Evolutionary conservation across 2,113 vertebrate genomes (phyloP).

Genomic region (Mesembrinibis cayennensis): DNA sequence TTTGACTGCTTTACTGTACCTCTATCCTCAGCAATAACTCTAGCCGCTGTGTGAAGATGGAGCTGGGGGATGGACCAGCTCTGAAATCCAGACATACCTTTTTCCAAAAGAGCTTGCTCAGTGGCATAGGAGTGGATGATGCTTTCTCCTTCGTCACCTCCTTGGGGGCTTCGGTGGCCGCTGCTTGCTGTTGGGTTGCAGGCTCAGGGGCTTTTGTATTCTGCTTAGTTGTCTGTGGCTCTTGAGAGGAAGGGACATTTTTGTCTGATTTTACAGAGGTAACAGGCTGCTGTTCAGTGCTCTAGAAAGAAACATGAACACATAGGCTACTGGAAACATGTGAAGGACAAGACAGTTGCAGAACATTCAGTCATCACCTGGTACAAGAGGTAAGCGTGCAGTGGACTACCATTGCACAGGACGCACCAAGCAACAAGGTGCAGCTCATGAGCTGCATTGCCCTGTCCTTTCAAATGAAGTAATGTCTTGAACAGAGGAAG

Average conservation of each 20-base stretch:
- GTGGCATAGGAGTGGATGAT: constrained; percentile 56
- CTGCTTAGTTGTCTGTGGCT: constrained; percentile 17
- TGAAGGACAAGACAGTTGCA: background rate
- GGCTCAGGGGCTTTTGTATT: constrained; percentile 22
- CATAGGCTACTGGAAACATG: fast-evolving
- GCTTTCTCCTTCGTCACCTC: constrained; percentile 65
- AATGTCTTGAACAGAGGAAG: background rate
- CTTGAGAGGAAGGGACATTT: constrained; percentile 19
- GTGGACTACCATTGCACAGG: background rate
- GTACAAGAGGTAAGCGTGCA: background rate
- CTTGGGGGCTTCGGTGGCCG: background rate
- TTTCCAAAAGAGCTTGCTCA: constrained; percentile 80
- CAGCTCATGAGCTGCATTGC: background rate
- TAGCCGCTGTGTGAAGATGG: fast-evolving
- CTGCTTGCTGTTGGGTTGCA: background rate
- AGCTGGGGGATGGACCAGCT: background rate
- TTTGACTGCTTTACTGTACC: background rate
- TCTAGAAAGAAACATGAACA: background rate
- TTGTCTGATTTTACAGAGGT: constrained; percentile 56
- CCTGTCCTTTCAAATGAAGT: background rate
- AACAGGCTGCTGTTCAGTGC: constrained; percentile 55
- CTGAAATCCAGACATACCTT: constrained; percentile 57
- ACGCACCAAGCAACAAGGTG: no score
- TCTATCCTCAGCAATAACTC: fast-evolving
- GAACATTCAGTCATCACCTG: fast-evolving